These are phyloP conservation scores for Formica selysi DNA, from an alignment of 1,140 invertebrate genomes.

Conservation along the genomic window DNA sequence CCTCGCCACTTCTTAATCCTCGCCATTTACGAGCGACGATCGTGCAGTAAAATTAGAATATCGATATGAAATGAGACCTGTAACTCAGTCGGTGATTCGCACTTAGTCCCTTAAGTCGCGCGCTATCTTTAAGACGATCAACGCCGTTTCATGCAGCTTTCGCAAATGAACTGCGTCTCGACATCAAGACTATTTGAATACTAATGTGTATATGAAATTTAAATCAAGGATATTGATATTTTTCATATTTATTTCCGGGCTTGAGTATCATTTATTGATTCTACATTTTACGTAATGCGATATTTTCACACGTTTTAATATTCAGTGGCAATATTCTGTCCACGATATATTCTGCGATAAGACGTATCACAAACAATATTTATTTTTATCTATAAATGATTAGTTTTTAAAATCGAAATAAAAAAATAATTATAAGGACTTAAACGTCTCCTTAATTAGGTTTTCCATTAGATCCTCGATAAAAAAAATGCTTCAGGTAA, in stretches of 20 bases:
- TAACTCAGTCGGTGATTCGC: constrained; percentile 61
- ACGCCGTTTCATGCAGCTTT: constrained; percentile 46
- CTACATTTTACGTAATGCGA: not conserved
- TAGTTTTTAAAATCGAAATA: not conserved
- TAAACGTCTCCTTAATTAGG: constrained; percentile 5
- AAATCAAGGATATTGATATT: not conserved
- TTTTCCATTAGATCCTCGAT: not conserved
- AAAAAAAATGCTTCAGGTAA: not conserved
- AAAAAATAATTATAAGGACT: not conserved
- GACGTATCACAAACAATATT: not conserved
- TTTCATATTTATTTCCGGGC: not conserved
- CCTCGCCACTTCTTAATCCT: constrained; percentile 54
- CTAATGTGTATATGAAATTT: constrained; percentile 31
- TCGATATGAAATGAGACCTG: constrained; percentile 55
- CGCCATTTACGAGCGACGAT: constrained; percentile 49
- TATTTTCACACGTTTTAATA: not conserved
- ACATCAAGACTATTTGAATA: constrained; percentile 13
- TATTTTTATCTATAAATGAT: not conserved
- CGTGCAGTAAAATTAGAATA: constrained; percentile 58
- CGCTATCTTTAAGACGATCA: constrained; percentile 64
- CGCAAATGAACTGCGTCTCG: constrained; percentile 55
- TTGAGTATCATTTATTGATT: not conserved
- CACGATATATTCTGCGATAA: not conserved
- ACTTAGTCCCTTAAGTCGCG: constrained; percentile 29
- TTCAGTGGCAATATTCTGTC: not conserved